A percentile compares a stretch with the other conserved stretches of the same genome.
These are phyloP conservation scores for Coelinius sp. DNA, from an alignment of 2,888 invertebrate genomes.

Conservation along the genomic window DNA sequence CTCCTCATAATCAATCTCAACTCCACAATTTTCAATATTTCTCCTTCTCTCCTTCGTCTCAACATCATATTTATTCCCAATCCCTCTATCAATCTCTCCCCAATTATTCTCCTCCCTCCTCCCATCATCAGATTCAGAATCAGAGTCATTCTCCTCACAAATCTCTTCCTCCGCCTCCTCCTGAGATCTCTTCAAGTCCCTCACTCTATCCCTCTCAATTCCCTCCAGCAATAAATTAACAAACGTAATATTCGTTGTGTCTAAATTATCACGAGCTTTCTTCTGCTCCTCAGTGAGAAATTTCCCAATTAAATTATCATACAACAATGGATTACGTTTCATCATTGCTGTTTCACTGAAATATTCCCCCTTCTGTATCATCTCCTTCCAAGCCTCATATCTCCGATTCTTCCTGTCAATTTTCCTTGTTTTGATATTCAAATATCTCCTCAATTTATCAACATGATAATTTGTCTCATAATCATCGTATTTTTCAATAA, in stretches of 20 bases:
- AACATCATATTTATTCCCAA: slow-evolving; percentile 41
- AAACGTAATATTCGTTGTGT: slow-evolving; percentile 76
- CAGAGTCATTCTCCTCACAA: slow-evolving; percentile 68
- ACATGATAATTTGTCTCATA: slow-evolving; percentile 78
- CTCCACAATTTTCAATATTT: slow-evolving; percentile 31
- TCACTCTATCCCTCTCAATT: slow-evolving; percentile 81
- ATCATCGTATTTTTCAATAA: slow-evolving; percentile 70
- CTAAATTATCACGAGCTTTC: slow-evolving; percentile 75
- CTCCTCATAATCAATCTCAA: slow-evolving; percentile 70
- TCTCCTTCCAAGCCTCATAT: slow-evolving; percentile 83
- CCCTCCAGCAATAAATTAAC: slow-evolving; percentile 86
- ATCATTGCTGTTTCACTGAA: slow-evolving; percentile 96
- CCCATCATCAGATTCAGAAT: slow-evolving; percentile 62
- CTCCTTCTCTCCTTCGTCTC: slow-evolving; percentile 45
- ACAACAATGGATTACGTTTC: slow-evolving; percentile 89
- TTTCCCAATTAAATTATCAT: slow-evolving; percentile 90
- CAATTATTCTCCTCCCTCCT: slow-evolving; percentile 67
- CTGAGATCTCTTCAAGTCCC: slow-evolving; percentile 77
- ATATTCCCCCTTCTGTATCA: slow-evolving; percentile 81
- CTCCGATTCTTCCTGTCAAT: slow-evolving; percentile 83
- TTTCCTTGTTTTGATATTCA: slow-evolving; percentile 72
- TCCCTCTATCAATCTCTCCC: slow-evolving; percentile 41
- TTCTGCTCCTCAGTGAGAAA: slow-evolving; percentile 86
- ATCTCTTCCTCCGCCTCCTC: slow-evolving; percentile 75
- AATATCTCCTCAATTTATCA: slow-evolving; percentile 75